A percentile compares a stretch with the other conserved stretches of the same genome.
phyloP scores from a whole-genome alignment of 2,888 invertebrate genomes.

The Adineta ricciae region DNA sequence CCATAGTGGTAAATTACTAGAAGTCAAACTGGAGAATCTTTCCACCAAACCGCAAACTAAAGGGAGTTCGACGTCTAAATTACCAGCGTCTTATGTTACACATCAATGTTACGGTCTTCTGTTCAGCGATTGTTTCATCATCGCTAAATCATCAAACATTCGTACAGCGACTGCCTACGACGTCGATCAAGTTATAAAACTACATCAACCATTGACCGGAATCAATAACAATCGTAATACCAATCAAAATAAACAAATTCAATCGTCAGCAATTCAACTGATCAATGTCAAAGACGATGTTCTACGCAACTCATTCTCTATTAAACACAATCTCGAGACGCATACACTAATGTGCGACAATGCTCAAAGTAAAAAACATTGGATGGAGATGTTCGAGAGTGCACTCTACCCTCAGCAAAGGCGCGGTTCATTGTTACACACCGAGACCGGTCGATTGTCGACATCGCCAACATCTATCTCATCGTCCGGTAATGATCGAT shows the following conservation, averaged over 20 bases:
- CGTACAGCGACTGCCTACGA: slow-evolving; percentile 8
- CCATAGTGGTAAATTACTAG: slow-evolving; percentile 4
- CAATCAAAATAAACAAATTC: neutral
- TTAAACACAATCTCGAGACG: neutral
- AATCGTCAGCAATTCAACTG: neutral
- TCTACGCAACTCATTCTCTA: neutral
- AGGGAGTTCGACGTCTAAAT: neutral
- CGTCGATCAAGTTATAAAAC: slow-evolving; percentile 14
- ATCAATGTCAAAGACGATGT: neutral
- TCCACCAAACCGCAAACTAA: neutral
- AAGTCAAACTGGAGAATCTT: neutral
- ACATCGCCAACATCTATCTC: neutral
- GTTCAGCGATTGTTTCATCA: neutral
- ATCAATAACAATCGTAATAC: neutral
- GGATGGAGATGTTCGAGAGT: slow-evolving; percentile 5
- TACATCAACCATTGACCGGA: neutral
- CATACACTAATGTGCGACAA: neutral
- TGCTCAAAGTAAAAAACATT: slow-evolving; percentile 20
- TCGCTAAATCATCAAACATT: slow-evolving; percentile 15
- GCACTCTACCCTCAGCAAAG: neutral
- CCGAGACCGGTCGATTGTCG: neutral
- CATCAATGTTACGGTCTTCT: slow-evolving; percentile 22
- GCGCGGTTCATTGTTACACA: neutral
- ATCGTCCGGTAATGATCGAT: neutral
- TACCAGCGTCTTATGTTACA: neutral